A percentile compares a stretch with the other conserved stretches of the same genome.
Evolutionary conservation across 2,797 vertebrate species (phyloP).

Genomic region (Chelon auratus): DNA sequence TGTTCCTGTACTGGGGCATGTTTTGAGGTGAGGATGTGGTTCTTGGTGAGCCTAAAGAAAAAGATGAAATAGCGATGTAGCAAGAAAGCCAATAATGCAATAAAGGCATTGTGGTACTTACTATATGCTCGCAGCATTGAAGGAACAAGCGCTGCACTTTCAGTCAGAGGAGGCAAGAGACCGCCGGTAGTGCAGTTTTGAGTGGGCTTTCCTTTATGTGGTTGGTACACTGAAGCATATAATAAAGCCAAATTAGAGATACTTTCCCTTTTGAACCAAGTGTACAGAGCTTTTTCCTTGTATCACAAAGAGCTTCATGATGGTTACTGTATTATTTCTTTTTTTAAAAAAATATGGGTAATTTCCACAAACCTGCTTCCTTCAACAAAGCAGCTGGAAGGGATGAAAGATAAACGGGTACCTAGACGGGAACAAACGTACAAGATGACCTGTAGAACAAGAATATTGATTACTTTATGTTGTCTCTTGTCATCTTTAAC

Average conservation of each 20-base stretch:
- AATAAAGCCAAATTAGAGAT: constrained; percentile 23
- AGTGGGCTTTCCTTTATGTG: constrained; percentile 9
- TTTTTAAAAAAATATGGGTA: background rate
- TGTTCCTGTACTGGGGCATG: constrained; percentile 69
- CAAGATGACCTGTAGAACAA: background rate
- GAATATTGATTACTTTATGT: background rate
- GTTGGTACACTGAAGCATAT: constrained; percentile 15
- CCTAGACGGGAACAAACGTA: constrained; percentile 53
- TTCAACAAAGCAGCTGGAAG: constrained; percentile 60
- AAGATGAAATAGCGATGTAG: background rate
- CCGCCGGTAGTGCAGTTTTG: constrained; percentile 3
- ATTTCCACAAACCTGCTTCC: constrained; percentile 64
- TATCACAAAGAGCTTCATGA: background rate
- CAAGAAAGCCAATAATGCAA: background rate
- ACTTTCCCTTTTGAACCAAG: background rate
- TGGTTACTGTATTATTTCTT: background rate
- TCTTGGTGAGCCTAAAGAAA: constrained; percentile 41
- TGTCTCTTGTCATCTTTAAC: background rate
- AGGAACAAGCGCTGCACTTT: constrained; percentile 9
- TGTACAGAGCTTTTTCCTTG: background rate
- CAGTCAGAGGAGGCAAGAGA: constrained; percentile 47
- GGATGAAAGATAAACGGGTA: constrained; percentile 55
- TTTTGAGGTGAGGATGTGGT: constrained; percentile 38
- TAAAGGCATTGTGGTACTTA: constrained; percentile 17
- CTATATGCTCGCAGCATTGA: constrained; percentile 17